phyloP scores from a whole-genome alignment of 1,140 invertebrate species.

The Diachasmimorpha longicaudata region DNA sequence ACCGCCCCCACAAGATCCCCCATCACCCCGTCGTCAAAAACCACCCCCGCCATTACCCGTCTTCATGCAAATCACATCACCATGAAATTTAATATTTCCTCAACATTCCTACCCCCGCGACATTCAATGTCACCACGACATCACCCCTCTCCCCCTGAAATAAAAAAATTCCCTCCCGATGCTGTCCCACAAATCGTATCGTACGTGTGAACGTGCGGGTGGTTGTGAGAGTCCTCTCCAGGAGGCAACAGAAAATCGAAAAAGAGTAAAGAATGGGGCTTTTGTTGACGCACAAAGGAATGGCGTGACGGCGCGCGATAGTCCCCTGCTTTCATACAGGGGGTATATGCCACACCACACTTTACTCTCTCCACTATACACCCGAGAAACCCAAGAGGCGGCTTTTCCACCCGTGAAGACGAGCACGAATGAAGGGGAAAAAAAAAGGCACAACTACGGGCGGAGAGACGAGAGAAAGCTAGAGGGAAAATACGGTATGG shows the following conservation, averaged over 20 bases:
- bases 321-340: slow-evolving; percentile 29
- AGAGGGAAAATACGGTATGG: slow-evolving; percentile 31
- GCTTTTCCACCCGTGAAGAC: slow-evolving; percentile 11
- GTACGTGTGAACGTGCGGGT: slow-evolving; percentile 29
- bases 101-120: too few species aligned
- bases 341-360: slow-evolving; percentile 18
- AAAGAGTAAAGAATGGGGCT: slow-evolving; percentile 29
- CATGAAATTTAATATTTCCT: too few species aligned
- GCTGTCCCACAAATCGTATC: slow-evolving; percentile 18
- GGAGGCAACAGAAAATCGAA: neutral
- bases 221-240: slow-evolving; percentile 12
- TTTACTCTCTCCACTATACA: slow-evolving; percentile 28
- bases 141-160: neutral
- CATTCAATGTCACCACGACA: too few species aligned
- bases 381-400: slow-evolving; percentile 10
- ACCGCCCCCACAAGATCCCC: too few species aligned
- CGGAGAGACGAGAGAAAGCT: slow-evolving; percentile 18
- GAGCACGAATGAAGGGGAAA: slow-evolving; percentile 13
- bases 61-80: too few species aligned
- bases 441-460: slow-evolving; percentile 12
- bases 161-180: neutral
- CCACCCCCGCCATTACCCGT: too few species aligned
- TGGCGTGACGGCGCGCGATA: slow-evolving; percentile 48
- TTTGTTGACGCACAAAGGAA: slow-evolving; percentile 56
- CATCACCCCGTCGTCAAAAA: too few species aligned